Evolutionary conservation across 2,797 vertebrate species (phyloP).

Genomic region (Babyrousa celebensis): DNA sequence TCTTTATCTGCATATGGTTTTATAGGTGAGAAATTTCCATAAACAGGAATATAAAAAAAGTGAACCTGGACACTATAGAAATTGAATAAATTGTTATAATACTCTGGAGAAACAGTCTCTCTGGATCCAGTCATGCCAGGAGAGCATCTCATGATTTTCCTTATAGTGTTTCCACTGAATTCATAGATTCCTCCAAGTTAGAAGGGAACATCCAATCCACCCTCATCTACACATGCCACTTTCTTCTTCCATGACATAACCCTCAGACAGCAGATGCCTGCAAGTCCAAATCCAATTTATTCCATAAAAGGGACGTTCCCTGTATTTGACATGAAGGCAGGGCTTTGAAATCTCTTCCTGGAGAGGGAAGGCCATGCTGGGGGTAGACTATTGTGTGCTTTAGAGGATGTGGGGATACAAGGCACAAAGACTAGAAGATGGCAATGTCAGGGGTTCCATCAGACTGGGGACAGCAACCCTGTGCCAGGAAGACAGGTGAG

Average conservation of each 20-base stretch:
- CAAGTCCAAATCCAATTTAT: slow-evolving; percentile 70
- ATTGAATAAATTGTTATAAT: slow-evolving; percentile 22
- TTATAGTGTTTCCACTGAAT: slow-evolving; percentile 38
- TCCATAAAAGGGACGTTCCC: slow-evolving; percentile 62
- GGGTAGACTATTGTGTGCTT: not conserved
- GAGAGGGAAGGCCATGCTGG: not conserved
- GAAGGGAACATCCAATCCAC: slow-evolving; percentile 31
- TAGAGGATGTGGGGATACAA: not conserved
- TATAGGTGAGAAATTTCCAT: slow-evolving; percentile 61
- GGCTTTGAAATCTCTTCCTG: slow-evolving; percentile 62
- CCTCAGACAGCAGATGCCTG: slow-evolving; percentile 45
- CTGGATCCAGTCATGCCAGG: slow-evolving; percentile 11
- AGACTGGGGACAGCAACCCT: not conserved
- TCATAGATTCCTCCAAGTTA: not conserved
- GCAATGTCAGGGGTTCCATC: not conserved
- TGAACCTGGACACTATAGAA: slow-evolving; percentile 65
- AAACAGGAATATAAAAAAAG: slow-evolving; percentile 3
- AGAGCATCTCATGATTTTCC: slow-evolving; percentile 52
- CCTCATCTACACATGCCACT: not conserved
- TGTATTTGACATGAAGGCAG: slow-evolving; percentile 24
- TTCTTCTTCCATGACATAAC: slow-evolving; percentile 56
- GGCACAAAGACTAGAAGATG: not conserved
- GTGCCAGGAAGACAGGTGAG: not conserved
- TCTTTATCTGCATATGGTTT: slow-evolving; percentile 68
- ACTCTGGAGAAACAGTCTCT: slow-evolving; percentile 35